Base-by-base conservation (phyloP, 64 coral and sea anemone species). In the Pocillopora verrucosa region DNA sequence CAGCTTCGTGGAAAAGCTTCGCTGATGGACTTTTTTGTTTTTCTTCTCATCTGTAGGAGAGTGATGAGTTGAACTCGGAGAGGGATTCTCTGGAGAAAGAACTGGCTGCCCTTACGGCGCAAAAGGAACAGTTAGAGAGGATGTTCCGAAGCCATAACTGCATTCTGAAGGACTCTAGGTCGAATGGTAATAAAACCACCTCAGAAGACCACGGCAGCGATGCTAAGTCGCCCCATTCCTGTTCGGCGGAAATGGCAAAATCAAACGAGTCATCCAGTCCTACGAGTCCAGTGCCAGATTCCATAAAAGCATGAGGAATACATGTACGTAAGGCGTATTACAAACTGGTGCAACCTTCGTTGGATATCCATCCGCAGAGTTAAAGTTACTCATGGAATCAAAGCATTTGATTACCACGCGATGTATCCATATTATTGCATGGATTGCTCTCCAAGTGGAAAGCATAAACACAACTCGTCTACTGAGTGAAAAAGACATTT, bases 101-200 rank as follows among this genome's bases (percentile, higher is more conserved):
- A 87, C 58, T 94, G 11, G 51, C 36, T 30, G 89, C 82, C 17
- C 82, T 94, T 12, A 90, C 81, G 65, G 93, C 69, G 37, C 88
- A 94, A 72, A 94, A 88, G 65, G 67, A 90, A 83, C 78, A 94
- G 19, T 61, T 94, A 5, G 88, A 94, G 25, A 86, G 74, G 36
- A 94, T 94, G 93, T 88, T 94, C 16, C 61, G 41, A 74, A 65
- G 45, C 10, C 93, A 94, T 81, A 58, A 72, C 9, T 94, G 93
- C 67, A 16, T 87, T 22, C 6, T 85, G 9, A 72, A 67, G 34
- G 34, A 38, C 2, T 20, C 34, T 0, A 65, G 38, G 37, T 36
- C 81, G 56, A 84, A 84, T 11, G 81, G 17, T 22, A 68, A 68
- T 17, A 70, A 85, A 56, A 20, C 17, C 2, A 41, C 19, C 9